Base-by-base conservation (phyloP, 2,888 invertebrate species). In the Ennomos erosarius region DNA sequence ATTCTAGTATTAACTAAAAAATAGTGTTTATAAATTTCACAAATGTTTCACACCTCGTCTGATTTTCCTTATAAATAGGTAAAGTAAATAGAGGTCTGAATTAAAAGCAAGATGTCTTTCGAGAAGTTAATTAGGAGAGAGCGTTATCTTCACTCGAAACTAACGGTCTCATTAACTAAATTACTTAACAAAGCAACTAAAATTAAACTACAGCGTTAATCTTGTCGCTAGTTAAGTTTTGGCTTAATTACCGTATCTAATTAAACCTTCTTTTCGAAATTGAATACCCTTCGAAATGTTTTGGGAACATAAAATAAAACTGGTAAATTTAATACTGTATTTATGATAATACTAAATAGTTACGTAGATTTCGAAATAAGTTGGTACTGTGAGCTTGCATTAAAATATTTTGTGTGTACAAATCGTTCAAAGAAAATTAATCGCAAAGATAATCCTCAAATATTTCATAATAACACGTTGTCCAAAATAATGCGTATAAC, bases 131-230 rank as follows among this genome's bases (percentile, higher is more conserved):
- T 55, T 55, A 59, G 51, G 37, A 49, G 43, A 34, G 53, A 49
- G 39, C 39, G 58, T 44, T 40, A 43, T 39, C 49, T 52, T 57
- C 51, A 52, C 53, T 43, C 16, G 48, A 42, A 55, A 59, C 55
- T 59, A 55, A 59, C 55, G 43, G 37, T 16, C 55, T 47, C 46
- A 43, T 59, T 59, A 55, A 59, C 38, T 55, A 50, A 43, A 26
- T 26, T 43, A 38, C 59, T 51, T 59, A 54, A 59, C 59, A 51
- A 47, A 51, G 55, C 46, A 55, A 51, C 45, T 58, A 43, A 40
- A 54, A 50, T 50, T 45, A 50, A 46, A 55, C 44, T 46, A 42
- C 44, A 42, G 11, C 43, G 55, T 55, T 43, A 51, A 59, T 51
- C 51, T 59, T 55, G 38, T 47, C 46, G 55, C 35, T 46, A 51